Evolutionary conservation across 2,888 invertebrate genomes (phyloP), one percentile per base, ranked within the genome.

Genomic region (Pseudoips prasinana): DNA sequence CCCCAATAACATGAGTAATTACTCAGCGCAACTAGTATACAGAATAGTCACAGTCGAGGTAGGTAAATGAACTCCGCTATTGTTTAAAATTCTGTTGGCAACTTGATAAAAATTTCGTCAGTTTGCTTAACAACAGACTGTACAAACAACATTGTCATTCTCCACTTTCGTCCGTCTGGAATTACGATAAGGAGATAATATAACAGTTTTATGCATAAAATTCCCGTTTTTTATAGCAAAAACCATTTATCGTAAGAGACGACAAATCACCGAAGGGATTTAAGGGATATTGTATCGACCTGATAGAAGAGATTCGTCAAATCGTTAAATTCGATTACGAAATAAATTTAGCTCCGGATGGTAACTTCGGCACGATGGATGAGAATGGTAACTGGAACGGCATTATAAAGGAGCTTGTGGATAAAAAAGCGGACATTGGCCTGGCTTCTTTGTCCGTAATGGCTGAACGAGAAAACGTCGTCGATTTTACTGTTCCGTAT

Each of bases 401-500:
- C 1, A 92, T 96, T 78, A 93, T 97, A 10, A 93, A 92, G 64
- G 95, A 94, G 64, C 80, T 96, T 10, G 92, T 94, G 33, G 94
- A 95, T 59, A 94, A 96, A 90, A 91, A 92, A 58, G 98, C 98
- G 0, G 98, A 99, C 70, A 97, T 99, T 51, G 98, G 96, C 0
- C 78, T 99, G 5, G 96, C 97, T 1, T 96, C 98, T 0, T 90
- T 99, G 70, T 97, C 98, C 0, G 98, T 99, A 0, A 98, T 98
- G 97, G 98, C 98, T 0, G 98, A 98, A 59, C 89, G 99, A 20
- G 98, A 98, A 81, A 96, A 96, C 65, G 97, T 98, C 0, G 96
- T 99, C 1, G 99, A 99, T 80, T 99, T 98, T 73, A 99, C 99
- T 0, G 97, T 99, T 0, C 98, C 99, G 0, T 99, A 97, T 76